phyloP scores from a whole-genome alignment of 2,113 vertebrate genomes.

The Phylloscopus trochilus region DNA sequence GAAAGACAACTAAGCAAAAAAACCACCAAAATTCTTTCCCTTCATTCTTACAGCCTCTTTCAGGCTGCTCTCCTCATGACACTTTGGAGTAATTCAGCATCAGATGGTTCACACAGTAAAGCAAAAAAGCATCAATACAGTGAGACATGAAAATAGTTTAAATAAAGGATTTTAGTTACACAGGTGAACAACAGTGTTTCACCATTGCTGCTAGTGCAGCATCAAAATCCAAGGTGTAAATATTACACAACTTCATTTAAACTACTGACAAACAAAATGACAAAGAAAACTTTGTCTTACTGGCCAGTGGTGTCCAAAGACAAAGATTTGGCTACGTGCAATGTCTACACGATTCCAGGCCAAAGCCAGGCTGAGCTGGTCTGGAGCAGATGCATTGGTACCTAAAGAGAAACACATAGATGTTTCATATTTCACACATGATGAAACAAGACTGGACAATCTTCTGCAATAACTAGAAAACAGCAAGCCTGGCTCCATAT shows the following conservation, averaged over 20 bases:
- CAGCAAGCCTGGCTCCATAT: background rate
- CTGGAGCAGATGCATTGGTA: constrained; percentile 92
- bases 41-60: background rate
- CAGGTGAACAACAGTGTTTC: background rate
- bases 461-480: background rate
- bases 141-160: background rate
- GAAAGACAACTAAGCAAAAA: background rate
- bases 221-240: background rate
- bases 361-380: constrained; percentile 94
- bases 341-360: constrained; percentile 99
- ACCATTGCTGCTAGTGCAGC: background rate
- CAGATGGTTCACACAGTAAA: background rate
- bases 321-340: constrained; percentile 95
- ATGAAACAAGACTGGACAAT: background rate
- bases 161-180: background rate
- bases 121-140: background rate
- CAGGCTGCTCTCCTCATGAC: background rate
- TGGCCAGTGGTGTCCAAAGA: constrained; percentile 94
- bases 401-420: constrained; percentile 69
- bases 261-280: background rate
- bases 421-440: background rate
- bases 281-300: constrained; percentile 71
- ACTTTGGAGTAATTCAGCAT: background rate
- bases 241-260: background rate
- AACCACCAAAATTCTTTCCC: background rate